Conservation (phyloP, 2,797 vertebrate species). For the Erpetoichthys calabaricus region DNA sequence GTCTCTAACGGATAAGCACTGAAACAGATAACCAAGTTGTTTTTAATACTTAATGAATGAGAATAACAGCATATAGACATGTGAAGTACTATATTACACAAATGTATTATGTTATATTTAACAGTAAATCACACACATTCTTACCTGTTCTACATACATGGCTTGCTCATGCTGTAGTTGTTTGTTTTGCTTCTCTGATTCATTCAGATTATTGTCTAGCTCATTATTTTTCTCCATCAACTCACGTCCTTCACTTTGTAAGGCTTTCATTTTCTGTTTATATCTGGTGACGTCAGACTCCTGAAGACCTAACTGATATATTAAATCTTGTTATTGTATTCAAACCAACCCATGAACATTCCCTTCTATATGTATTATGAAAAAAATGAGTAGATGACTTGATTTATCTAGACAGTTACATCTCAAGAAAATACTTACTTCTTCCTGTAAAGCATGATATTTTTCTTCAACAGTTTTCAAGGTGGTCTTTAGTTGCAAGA, state of each 20-base stretch:
- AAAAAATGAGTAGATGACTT: no score
- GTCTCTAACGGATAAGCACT: no score
- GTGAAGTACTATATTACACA: background rate
- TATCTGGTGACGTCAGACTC: conserved; percentile 42
- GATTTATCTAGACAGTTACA: no score
- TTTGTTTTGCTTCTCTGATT: conserved; percentile 37
- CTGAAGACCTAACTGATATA: conserved; percentile 36
- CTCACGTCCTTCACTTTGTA: conserved; percentile 30
- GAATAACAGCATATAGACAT: background rate
- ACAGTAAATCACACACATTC: no score
- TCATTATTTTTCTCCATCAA: conserved; percentile 34
- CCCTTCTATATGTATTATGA: conserved; percentile 5
- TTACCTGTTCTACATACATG: conserved; percentile 40
- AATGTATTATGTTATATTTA: no score
- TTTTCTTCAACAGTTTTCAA: conserved; percentile 21
- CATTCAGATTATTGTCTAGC: conserved; percentile 35
- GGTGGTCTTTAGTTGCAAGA: conserved; percentile 25
- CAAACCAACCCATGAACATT: conserved; percentile 1
- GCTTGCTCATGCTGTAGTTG: conserved; percentile 34
- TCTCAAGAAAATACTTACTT: conserved; percentile 23
- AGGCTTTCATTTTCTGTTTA: conserved; percentile 35
- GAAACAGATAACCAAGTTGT: no score
- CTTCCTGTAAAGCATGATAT: conserved; percentile 20
- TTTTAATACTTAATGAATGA: background rate
- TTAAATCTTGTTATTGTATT: conserved; percentile 20